Evolutionary conservation across 2,888 invertebrate genomes (phyloP), one percentile per base, ranked within the genome.

Genomic region (Thecophora atra): DNA sequence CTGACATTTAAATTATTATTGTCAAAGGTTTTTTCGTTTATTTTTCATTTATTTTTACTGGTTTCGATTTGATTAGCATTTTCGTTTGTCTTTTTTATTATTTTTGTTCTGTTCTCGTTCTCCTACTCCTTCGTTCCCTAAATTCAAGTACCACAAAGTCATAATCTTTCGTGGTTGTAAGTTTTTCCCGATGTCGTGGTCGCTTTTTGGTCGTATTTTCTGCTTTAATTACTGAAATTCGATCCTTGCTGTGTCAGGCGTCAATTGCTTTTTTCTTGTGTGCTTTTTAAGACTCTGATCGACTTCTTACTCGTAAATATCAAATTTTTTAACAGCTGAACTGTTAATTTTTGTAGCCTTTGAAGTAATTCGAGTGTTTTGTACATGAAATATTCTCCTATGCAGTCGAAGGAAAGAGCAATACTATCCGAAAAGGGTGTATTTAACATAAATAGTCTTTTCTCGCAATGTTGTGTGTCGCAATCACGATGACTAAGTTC

Each of bases 191-290:
- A n/a, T 21, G 19, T 54, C 28, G 26, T 26, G 3, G 15, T 58
- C 26, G 26, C 17, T 21, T 24, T 28, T 21, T 54, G 54, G 19
- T 56, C 26, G 19, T 13, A 26, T 21, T 21, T 60, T 26, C 30
- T n/a, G 8, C 6, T 47, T 24, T n/a, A 64, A 47, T 64, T 64
- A 64, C 44, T 13, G 67, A 30, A 37, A 67, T 67, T 54, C 6
- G 67, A 67, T 56, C 56, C 67, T 54, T 67, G 58, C 52, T 54
- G 54, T 56, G 54, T 56, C 21, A 56, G 67, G 67, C 67, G 67
- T 67, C 54, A 67, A 56, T 54, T 67, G 54, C 15, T 42, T 52
- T 54, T 30, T 54, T 42, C 19, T 58, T 62, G 1, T 62, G 3
- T 62, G 15, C n/a, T 19, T 42, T 62, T 62, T n/a, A n/a, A n/a